Conservation (phyloP, 2,888 invertebrate species). For the Brenthis daphne region DNA sequence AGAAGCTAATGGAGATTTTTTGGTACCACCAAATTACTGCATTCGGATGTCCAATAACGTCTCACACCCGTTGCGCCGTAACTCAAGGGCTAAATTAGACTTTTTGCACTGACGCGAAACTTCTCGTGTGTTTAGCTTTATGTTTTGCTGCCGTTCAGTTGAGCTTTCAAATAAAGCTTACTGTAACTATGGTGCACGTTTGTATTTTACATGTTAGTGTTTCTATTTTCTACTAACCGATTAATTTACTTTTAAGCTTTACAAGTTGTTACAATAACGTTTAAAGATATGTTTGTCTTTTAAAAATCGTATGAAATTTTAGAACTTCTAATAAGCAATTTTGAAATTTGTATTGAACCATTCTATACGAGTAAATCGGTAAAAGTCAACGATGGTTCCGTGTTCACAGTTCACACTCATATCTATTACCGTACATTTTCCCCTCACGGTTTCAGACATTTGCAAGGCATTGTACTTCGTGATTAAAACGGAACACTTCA, state of each 20-base stretch:
- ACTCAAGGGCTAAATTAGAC: slow-evolving; percentile 70
- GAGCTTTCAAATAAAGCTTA: slow-evolving; percentile 15
- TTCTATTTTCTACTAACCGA: not conserved
- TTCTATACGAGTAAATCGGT: not conserved
- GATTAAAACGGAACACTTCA: slow-evolving; percentile 35
- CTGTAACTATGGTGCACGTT: not conserved
- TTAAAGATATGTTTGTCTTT: too few relatives aligned
- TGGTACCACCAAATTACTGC: slow-evolving; percentile 64
- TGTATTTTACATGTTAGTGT: not conserved
- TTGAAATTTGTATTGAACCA: not conserved
- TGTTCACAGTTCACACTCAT: slow-evolving; percentile 52
- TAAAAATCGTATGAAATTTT: too few relatives aligned
- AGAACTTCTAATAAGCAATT: not conserved
- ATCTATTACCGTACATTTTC: slow-evolving; percentile 58
- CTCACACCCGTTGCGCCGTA: slow-evolving; percentile 55
- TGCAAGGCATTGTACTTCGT: slow-evolving; percentile 55
- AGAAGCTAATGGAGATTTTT: slow-evolving; percentile 64
- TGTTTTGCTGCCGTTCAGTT: slow-evolving; percentile 15
- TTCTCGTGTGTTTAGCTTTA: slow-evolving; percentile 39
- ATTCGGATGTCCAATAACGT: slow-evolving; percentile 55
- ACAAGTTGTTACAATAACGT: too few relatives aligned
- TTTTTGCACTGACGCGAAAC: slow-evolving; percentile 60
- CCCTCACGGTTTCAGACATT: slow-evolving; percentile 53
- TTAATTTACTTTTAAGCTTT: too few relatives aligned
- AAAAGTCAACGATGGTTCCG: slow-evolving; percentile 40